Base-by-base conservation (phyloP, 2,113 vertebrate genomes). In the Campylorhamphus procurvoides region DNA sequence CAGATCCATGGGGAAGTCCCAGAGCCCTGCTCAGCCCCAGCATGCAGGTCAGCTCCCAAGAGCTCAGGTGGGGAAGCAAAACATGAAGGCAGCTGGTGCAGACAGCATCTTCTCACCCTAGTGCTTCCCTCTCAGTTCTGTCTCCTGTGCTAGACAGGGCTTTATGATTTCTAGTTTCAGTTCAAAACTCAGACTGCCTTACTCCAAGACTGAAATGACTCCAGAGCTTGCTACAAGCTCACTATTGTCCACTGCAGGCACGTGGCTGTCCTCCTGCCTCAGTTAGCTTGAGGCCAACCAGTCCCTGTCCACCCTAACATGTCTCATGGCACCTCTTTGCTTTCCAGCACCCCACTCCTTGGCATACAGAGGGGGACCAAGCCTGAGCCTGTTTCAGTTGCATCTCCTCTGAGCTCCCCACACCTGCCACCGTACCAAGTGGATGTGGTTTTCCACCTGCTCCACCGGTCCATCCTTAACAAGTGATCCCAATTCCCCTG, bases 1-100 rank as follows among this genome's bases (percentile, higher is more conserved):
- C 60, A 79, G 52, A 76, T 14, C 22, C 1, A 0, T 0, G 0
- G 47, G 29, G 42, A 66, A 4, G 29, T 28, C 33, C 35, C 37
- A 59, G 58, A 90, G 74, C 40, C 63, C 16, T 24, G 31, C 40
- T 77, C 56, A 84, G 20, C 18, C 46, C 31, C 71, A 47, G 56
- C 4, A 5, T 1, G 3, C 66, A 66, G 82, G 31, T 49, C 74
- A 63, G 62, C 49, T 68, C 37, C 46, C 67, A 23, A 0, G 3
- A 56, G 62, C 18, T 56, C 28, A 11, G 50, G 66, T 2, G 3
- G 50, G 22, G 44, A 91, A 66, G 73, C 22, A 69, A 53, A 75
- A 53, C 31, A n/a, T 0, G 2, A 37, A 72, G 42, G 53, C 0
- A 4, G 35, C 20, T 49, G 59, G 20, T 68, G n/a, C 37, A 77